phyloP scores from a whole-genome alignment of 1,140 invertebrate species.

The Rhyacophila brunnea region DNA sequence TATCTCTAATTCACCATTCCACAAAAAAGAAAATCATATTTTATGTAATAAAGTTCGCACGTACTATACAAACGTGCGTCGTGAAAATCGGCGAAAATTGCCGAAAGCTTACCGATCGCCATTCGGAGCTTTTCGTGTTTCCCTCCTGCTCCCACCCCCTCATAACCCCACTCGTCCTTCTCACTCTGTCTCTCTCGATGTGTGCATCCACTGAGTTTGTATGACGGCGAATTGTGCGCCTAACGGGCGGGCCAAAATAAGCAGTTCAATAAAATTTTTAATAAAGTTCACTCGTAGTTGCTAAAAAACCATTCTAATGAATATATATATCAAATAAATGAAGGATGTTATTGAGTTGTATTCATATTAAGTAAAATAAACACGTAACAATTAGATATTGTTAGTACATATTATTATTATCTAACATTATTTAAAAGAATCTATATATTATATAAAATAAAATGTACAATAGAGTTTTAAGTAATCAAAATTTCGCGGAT shows the following conservation, averaged over 20 bases:
- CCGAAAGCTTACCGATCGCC: slow-evolving; percentile 18
- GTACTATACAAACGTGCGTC: neutral
- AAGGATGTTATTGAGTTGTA: no score
- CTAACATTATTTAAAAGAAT: no score
- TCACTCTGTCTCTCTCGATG: neutral
- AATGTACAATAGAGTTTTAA: no score
- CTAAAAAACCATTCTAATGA: neutral
- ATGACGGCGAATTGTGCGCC: slow-evolving; percentile 8
- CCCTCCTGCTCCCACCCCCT: neutral
- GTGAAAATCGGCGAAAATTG: slow-evolving; percentile 11
- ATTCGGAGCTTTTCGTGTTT: slow-evolving; percentile 13
- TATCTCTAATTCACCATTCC: no score
- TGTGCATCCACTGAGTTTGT: neutral
- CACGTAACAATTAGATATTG: no score
- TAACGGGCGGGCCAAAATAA: neutral
- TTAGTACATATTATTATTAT: no score
- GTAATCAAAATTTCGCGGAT: no score
- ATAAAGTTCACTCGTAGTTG: neutral
- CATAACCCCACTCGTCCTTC: neutral
- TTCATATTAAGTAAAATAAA: no score
- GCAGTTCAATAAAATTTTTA: neutral
- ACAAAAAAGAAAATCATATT: no score
- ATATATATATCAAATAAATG: no score
- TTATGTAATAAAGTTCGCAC: no score
- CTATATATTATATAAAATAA: no score